Conservation (phyloP, 2,113 vertebrate genomes). For the Syngnathus floridae region DNA sequence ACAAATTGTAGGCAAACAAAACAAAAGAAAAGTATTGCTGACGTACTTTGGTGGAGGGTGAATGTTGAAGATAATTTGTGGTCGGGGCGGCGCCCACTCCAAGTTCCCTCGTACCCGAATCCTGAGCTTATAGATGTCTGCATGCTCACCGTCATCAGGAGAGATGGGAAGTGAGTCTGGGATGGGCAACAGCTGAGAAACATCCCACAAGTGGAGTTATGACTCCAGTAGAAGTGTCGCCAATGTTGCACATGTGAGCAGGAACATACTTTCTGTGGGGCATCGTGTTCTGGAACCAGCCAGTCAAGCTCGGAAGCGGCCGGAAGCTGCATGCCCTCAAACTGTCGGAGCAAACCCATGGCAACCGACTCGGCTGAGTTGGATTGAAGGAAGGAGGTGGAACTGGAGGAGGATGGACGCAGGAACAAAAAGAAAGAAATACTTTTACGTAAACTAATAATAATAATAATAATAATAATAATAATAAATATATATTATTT, state of each 20-base stretch:
- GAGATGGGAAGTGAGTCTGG: slow-evolving; percentile 93
- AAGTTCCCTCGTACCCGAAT: slow-evolving; percentile 94
- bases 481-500: too few relatives aligned
- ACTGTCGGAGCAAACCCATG: slow-evolving; percentile 95
- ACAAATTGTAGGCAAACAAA: neutral
- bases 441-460: too few relatives aligned
- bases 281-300: slow-evolving; percentile 92
- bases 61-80: slow-evolving; percentile 97
- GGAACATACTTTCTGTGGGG: slow-evolving; percentile 86
- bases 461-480: too few relatives aligned
- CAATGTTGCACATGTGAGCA: neutral
- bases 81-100: slow-evolving; percentile 93
- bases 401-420: slow-evolving; percentile 57
- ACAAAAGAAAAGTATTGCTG: neutral
- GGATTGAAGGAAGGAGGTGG: slow-evolving; percentile 82
- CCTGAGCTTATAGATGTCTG: slow-evolving; percentile 92
- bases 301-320: slow-evolving; percentile 95
- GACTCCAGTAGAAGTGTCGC: neutral
- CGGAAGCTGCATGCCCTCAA: slow-evolving; percentile 96
- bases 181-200: slow-evolving; percentile 85
- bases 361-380: slow-evolving; percentile 95
- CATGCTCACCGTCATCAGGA: slow-evolving; percentile 91
- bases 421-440: too few relatives aligned
- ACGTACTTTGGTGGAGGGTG: slow-evolving; percentile 89
- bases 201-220: neutral